Percentiles rank a stretch among this genome's conserved stretches.
phyloP scores from a whole-genome alignment of 2,888 invertebrate genomes.

The Electrophaes corylata region DNA sequence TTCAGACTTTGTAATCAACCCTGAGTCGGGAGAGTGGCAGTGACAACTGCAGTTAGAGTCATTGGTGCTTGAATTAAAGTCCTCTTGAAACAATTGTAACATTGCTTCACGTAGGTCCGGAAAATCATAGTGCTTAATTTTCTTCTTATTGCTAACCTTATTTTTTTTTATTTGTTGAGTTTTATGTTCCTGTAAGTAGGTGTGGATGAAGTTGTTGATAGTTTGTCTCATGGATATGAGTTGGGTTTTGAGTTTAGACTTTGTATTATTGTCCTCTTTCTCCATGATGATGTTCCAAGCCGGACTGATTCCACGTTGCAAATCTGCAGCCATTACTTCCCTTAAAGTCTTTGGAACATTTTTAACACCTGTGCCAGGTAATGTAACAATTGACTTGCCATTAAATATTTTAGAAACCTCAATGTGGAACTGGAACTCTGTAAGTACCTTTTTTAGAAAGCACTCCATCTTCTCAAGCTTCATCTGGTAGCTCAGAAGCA shows the following conservation, averaged over 20 bases:
- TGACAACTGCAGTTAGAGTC: slow-evolving; percentile 51
- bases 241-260: slow-evolving; percentile 62
- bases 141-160: slow-evolving; percentile 62
- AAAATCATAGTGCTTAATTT: slow-evolving; percentile 68
- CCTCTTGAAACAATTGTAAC: slow-evolving; percentile 60
- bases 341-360: slow-evolving; percentile 51
- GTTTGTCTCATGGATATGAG: slow-evolving; percentile 59
- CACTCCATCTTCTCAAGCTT: slow-evolving; percentile 67
- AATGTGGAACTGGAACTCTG: slow-evolving; percentile 74
- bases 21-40: slow-evolving; percentile 54
- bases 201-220: slow-evolving; percentile 61
- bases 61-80: slow-evolving; percentile 25
- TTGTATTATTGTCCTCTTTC: slow-evolving; percentile 61
- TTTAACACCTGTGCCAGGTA: slow-evolving; percentile 49
- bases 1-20: slow-evolving; percentile 57
- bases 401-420: slow-evolving; percentile 74
- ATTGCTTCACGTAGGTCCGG: slow-evolving; percentile 72
- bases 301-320: slow-evolving; percentile 53
- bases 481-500: slow-evolving; percentile 64
- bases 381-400: slow-evolving; percentile 53
- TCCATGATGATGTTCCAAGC: slow-evolving; percentile 71
- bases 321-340: slow-evolving; percentile 49
- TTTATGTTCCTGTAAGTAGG: slow-evolving; percentile 48
- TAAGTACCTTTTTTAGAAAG: slow-evolving; percentile 62
- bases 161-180: slow-evolving; percentile 43